phyloP scores from a whole-genome alignment of 1,140 invertebrate species.

The Mactra quadrangularis region DNA sequence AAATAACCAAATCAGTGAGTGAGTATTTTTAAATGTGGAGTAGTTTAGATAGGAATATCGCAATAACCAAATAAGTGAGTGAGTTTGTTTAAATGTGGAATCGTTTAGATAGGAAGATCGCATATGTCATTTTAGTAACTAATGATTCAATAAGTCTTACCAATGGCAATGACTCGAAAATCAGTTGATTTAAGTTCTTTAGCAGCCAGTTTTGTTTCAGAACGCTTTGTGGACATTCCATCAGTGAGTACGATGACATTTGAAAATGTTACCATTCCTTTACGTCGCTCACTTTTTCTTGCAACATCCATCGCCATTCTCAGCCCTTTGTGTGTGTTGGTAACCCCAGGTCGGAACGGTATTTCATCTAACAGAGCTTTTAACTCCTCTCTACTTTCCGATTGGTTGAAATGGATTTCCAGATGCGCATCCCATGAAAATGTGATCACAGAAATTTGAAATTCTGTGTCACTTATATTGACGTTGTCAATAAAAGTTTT shows the following conservation, averaged over 20 bases:
- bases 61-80: no score
- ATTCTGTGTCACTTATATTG: neutral
- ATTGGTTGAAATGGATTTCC: no score
- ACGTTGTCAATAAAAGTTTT: conserved; percentile 36
- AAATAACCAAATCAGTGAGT: no score
- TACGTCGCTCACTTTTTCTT: neutral
- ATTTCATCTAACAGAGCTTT: neutral
- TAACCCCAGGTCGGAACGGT: conserved; percentile 19
- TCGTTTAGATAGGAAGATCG: no score
- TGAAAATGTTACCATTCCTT: neutral
- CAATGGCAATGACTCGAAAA: conserved; percentile 15
- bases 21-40: no score
- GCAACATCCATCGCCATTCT: neutral
- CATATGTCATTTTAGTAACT: no score
- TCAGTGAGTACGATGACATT: conserved; percentile 35
- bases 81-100: no score
- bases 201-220: neutral
- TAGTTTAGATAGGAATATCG: no score
- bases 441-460: conserved; percentile 35
- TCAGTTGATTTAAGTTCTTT: neutral
- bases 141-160: neutral
- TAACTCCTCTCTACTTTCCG: no score
- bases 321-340: conserved; percentile 30
- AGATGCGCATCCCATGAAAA: no score
- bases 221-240: conserved; percentile 14